Evolutionary conservation across 2,113 vertebrate species (phyloP).

Genomic region (Chascanopsetta lugubris): DNA sequence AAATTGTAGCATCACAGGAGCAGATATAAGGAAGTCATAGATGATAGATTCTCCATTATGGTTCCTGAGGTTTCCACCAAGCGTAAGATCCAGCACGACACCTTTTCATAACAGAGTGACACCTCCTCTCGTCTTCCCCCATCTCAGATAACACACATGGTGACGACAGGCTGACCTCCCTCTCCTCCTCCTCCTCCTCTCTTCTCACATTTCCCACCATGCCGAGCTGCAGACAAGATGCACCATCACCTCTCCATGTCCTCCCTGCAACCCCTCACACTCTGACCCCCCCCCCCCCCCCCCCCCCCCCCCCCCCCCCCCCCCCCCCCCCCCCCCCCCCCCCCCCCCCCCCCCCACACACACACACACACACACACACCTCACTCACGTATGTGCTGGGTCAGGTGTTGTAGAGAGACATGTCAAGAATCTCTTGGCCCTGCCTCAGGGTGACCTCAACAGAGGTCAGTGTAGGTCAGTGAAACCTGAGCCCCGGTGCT

Average conservation of each 20-base stretch:
- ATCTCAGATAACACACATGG: slow-evolving; percentile 42
- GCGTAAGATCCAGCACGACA: not conserved
- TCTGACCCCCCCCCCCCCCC: slow-evolving; percentile 26
- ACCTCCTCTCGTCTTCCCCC: not conserved
- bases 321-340: not conserved
- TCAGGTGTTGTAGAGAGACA: slow-evolving; percentile 62
- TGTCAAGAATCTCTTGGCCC: slow-evolving; percentile 73
- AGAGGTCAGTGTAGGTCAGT: slow-evolving; percentile 55
- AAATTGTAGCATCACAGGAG: no score
- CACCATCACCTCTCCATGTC: slow-evolving; percentile 47
- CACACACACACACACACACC: slow-evolving; percentile 7
- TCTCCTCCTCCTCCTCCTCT: slow-evolving; percentile 12
- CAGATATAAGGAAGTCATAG: no score
- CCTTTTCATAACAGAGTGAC: not conserved
- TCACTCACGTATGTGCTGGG: slow-evolving; percentile 28
- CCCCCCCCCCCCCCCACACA: no score
- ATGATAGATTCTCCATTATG: no score
- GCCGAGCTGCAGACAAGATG: slow-evolving; percentile 58
- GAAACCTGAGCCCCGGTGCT: slow-evolving; percentile 53
- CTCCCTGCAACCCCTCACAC: slow-evolving; percentile 41
- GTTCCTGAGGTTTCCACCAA: not conserved
- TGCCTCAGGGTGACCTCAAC: slow-evolving; percentile 59
- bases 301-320: not conserved
- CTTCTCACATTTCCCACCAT: slow-evolving; percentile 61
- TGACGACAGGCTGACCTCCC: slow-evolving; percentile 57